Percentiles rank a stretch among this genome's conserved stretches.
Evolutionary conservation across 1,140 invertebrate genomes (phyloP).

Genomic region (Drosophila sulfurigaster): DNA sequence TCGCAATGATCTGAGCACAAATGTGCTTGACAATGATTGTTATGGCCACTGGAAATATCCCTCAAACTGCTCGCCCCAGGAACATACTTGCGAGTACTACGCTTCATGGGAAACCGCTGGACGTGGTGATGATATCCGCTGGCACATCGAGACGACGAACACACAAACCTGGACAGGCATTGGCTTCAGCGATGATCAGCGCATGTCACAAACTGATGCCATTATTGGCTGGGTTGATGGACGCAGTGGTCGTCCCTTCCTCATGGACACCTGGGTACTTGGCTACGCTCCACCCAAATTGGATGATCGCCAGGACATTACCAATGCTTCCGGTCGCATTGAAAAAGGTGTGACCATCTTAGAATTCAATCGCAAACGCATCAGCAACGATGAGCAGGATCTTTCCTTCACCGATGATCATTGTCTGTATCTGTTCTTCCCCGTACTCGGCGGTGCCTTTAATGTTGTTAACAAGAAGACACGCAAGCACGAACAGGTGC

Average conservation of each 20-base stretch:
- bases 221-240: conserved; percentile 94
- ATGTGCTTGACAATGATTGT: conserved; percentile 87
- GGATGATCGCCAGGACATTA: conserved; percentile 92
- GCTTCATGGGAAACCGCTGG: conserved; percentile 94
- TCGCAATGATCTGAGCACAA: conserved; percentile 65
- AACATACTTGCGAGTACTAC: conserved; percentile 92
- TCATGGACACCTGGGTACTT: conserved; percentile 95
- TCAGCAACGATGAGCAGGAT: conserved; percentile 92
- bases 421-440: conserved; percentile 96
- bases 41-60: conserved; percentile 93
- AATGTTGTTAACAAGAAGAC: conserved; percentile 94
- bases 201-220: conserved; percentile 88
- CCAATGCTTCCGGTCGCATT: conserved; percentile 89
- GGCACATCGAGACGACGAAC: conserved; percentile 93
- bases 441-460: conserved; percentile 92
- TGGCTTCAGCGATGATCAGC: conserved; percentile 94
- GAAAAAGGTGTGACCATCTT: conserved; percentile 92
- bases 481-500: conserved; percentile 91
- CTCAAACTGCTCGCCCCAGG: conserved; percentile 88
- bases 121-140: conserved; percentile 91
- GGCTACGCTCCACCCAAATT: conserved; percentile 91
- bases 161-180: conserved; percentile 96
- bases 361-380: conserved; percentile 91
- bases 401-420: conserved; percentile 92
- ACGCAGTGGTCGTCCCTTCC: conserved; percentile 90